Conservation (phyloP, 2,113 vertebrate genomes). For the Triplophysa siluroides region DNA sequence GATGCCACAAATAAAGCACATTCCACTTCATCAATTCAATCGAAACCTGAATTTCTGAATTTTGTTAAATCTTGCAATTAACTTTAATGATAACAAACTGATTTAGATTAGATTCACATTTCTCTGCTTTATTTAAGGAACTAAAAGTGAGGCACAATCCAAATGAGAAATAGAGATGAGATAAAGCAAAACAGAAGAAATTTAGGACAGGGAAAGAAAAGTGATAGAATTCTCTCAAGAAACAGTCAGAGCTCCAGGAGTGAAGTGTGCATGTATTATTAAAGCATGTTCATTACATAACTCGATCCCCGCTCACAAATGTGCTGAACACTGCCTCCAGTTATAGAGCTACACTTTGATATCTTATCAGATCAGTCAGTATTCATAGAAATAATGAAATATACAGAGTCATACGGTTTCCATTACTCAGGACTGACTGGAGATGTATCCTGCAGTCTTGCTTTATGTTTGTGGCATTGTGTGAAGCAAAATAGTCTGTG, state of each 20-base stretch:
- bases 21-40: too few species aligned
- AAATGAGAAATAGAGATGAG: not conserved
- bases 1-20: too few species aligned
- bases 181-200: not conserved
- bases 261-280: constrained; percentile 9
- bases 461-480: not conserved
- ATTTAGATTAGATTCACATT: too few species aligned
- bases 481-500: not conserved
- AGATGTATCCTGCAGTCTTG: not conserved
- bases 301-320: not conserved
- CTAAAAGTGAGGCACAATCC: not conserved
- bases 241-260: not conserved
- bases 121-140: not conserved
- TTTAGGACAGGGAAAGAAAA: not conserved
- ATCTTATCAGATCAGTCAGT: not conserved
- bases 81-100: too few species aligned
- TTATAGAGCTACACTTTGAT: constrained; percentile 6
- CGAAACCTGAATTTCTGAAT: too few species aligned
- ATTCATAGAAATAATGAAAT: constrained; percentile 6
- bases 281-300: constrained; percentile 18
- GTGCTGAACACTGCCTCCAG: not conserved
- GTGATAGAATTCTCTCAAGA: not conserved
- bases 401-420: not conserved
- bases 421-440: not conserved
- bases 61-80: too few species aligned